phyloP scores from a whole-genome alignment of 2,797 vertebrate species.

The Pangasius djambal region DNA sequence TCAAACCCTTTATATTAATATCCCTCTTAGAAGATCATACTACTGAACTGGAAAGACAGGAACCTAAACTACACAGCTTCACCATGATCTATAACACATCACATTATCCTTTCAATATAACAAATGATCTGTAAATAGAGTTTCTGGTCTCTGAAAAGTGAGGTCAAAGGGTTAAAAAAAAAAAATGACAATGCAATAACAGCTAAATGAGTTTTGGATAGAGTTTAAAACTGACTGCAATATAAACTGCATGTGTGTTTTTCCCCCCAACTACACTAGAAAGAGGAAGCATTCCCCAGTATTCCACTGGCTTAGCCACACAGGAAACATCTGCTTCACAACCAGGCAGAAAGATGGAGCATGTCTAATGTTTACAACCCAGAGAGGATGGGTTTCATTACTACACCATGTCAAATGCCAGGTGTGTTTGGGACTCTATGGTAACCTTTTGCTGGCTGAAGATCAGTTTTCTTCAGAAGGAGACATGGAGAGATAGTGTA shows the following conservation, averaged over 20 bases:
- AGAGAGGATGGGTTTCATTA: constrained; percentile 44
- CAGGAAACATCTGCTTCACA: constrained; percentile 29
- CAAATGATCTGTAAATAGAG: background rate
- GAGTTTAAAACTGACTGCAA: background rate
- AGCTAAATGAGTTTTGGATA: background rate
- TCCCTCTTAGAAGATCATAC: background rate
- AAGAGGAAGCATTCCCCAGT: background rate
- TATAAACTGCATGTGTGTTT: background rate
- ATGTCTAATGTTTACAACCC: constrained; percentile 35
- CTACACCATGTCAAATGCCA: constrained; percentile 40
- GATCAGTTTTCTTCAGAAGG: constrained; percentile 72
- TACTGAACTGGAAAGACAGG: background rate
- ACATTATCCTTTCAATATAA: background rate
- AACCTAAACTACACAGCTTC: background rate
- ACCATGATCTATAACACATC: background rate
- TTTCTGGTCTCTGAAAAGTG: background rate
- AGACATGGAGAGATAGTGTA: constrained; percentile 63
- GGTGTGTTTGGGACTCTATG: constrained; percentile 64
- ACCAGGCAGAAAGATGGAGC: constrained; percentile 13
- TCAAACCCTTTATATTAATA: background rate
- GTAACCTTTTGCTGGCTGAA: constrained; percentile 66
- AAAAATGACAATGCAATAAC: background rate
- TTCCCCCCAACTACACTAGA: background rate
- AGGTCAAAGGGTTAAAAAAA: background rate
- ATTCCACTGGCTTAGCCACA: background rate